These are phyloP conservation scores for Orchesella cincta DNA, from an alignment of 1,140 invertebrate genomes.

Conservation along the genomic window DNA sequence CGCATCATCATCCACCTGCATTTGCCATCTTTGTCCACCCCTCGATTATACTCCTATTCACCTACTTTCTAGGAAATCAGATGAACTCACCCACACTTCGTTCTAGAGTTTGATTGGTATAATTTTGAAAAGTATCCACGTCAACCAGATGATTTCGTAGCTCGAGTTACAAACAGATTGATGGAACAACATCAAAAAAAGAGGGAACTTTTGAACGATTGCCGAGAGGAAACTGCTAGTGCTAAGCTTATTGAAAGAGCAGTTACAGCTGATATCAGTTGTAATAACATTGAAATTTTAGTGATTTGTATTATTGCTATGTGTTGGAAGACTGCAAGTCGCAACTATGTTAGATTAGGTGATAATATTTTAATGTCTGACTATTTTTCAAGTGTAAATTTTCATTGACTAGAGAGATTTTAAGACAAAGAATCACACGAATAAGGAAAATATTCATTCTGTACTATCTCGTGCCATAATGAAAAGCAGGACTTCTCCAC, in stretches of 20 bases:
- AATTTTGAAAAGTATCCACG: background rate
- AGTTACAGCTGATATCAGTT: background rate
- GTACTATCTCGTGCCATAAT: background rate
- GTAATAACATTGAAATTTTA: background rate
- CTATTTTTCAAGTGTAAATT: background rate
- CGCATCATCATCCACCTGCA: too few species aligned
- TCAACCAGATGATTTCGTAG: background rate
- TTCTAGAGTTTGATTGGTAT: background rate
- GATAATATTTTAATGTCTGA: background rate
- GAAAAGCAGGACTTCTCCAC: background rate
- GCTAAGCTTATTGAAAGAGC: background rate
- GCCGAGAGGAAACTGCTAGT: conserved; percentile 2
- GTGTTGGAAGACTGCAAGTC: too few species aligned
- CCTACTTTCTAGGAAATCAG: background rate
- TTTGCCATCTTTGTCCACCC: background rate
- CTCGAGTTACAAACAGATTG: conserved; percentile 7
- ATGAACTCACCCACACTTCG: background rate
- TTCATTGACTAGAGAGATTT: background rate
- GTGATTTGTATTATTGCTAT: background rate
- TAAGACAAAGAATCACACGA: too few species aligned
- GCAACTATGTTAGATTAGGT: background rate
- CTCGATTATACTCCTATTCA: too few species aligned
- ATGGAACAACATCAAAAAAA: background rate
- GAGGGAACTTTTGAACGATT: background rate
- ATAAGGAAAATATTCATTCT: too few species aligned